Conservation (phyloP, 1,140 invertebrate genomes). For the Campoletis sonorensis region DNA sequence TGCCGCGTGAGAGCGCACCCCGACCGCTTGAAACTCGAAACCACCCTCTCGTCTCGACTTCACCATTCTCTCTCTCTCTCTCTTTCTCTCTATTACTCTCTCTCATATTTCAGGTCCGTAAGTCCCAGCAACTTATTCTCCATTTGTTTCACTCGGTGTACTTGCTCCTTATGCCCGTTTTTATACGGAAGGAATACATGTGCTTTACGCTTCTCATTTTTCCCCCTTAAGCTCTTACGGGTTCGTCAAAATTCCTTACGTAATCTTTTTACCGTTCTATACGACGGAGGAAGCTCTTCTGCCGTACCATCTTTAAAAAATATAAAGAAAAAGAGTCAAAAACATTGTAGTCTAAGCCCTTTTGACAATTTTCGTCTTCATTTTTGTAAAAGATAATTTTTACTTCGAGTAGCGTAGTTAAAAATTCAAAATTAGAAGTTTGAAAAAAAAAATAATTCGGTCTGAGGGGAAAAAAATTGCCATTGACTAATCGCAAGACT, state of each 20-base stretch:
- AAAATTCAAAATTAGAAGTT: no score
- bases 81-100: neutral
- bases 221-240: neutral
- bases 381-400: no score
- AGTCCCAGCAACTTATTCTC: slow-evolving; percentile 3
- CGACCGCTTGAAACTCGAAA: slow-evolving; percentile 32
- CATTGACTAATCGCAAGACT: no score
- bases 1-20: slow-evolving; percentile 8
- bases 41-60: slow-evolving; percentile 37
- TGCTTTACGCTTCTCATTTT: slow-evolving; percentile 26
- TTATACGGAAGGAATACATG: neutral
- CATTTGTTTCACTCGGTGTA: slow-evolving; percentile 7
- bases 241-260: neutral
- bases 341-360: no score
- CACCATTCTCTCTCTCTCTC: neutral
- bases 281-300: no score
- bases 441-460: no score
- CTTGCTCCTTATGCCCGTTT: neutral
- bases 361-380: no score
- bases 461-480: no score
- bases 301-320: no score
- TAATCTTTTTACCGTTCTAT: neutral
- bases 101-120: neutral
- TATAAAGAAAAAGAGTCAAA: no score
- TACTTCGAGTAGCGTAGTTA: no score